phyloP scores from a whole-genome alignment of 2,113 vertebrate species.

The Mastomys natalensis region DNA sequence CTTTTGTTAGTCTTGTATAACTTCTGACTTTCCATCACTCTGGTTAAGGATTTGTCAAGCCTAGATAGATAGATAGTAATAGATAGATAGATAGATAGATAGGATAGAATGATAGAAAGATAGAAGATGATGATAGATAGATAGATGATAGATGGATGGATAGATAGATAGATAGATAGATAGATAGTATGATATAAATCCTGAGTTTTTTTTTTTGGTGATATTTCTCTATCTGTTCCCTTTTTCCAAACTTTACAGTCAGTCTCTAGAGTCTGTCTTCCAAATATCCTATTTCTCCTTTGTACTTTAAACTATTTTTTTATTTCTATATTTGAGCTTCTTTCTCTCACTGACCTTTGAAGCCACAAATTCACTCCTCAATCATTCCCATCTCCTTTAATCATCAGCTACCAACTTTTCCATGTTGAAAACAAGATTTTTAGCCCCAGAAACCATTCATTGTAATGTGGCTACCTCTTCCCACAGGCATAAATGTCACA shows the following conservation, averaged over 20 bases:
- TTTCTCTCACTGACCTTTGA: not conserved
- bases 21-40: not conserved
- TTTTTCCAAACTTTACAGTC: conserved; percentile 38
- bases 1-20: not conserved
- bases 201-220: conserved; percentile 8
- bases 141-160: not conserved
- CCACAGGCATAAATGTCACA: too few species aligned
- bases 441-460: not conserved
- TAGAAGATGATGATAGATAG: too few species aligned
- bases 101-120: not conserved
- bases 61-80: not conserved
- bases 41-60: conserved; percentile 40
- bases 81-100: not conserved
- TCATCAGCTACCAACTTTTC: not conserved
- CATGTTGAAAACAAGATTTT: not conserved
- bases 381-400: not conserved
- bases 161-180: not conserved
- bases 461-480: not conserved
- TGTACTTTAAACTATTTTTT: not conserved
- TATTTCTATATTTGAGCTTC: not conserved
- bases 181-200: not conserved
- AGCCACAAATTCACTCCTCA: not conserved
- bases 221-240: conserved; percentile 17
- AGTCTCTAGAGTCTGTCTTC: not conserved
- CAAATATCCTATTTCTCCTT: not conserved